A percentile compares a stretch with the other conserved stretches of the same genome.
Conservation (phyloP, 2,113 vertebrate genomes). For the Mionectes macconnelli region DNA sequence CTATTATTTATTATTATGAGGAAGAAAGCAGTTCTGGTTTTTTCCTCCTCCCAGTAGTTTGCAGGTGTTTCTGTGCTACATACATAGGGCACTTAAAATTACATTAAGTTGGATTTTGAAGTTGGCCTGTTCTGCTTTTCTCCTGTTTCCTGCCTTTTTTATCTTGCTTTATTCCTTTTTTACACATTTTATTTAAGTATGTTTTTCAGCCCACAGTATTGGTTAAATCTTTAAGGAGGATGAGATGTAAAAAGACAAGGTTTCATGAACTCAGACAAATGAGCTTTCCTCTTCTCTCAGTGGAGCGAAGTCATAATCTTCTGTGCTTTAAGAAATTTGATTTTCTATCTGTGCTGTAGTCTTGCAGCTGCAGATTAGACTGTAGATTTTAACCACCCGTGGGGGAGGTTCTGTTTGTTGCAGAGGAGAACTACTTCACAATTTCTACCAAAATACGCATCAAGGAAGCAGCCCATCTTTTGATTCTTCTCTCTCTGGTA, state of each 20-base stretch:
- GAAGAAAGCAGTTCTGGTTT: not conserved
- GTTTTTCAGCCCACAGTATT: not conserved
- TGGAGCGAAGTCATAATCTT: not conserved
- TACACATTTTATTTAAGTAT: not conserved
- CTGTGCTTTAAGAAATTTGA: not conserved
- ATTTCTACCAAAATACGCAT: not conserved
- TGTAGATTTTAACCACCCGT: not conserved
- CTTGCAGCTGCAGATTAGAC: not conserved
- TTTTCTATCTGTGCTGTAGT: not conserved
- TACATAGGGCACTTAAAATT: not conserved
- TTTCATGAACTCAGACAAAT: not conserved
- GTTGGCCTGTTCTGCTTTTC: not conserved
- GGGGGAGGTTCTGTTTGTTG: not conserved
- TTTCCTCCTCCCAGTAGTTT: not conserved
- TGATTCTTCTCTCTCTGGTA: not conserved
- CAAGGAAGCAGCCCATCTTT: not conserved
- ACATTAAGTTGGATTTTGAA: not conserved
- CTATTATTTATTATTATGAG: too few relatives aligned
- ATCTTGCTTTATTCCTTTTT: not conserved
- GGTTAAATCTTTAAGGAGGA: not conserved
- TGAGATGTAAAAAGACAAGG: not conserved
- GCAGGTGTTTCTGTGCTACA: not conserved
- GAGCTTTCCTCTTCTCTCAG: not conserved
- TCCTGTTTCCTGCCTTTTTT: not conserved
- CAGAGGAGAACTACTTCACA: not conserved